Percentiles rank a stretch among this genome's conserved stretches.
Conservation (phyloP, 2,888 invertebrate genomes). For the Elgonia sp. region DNA sequence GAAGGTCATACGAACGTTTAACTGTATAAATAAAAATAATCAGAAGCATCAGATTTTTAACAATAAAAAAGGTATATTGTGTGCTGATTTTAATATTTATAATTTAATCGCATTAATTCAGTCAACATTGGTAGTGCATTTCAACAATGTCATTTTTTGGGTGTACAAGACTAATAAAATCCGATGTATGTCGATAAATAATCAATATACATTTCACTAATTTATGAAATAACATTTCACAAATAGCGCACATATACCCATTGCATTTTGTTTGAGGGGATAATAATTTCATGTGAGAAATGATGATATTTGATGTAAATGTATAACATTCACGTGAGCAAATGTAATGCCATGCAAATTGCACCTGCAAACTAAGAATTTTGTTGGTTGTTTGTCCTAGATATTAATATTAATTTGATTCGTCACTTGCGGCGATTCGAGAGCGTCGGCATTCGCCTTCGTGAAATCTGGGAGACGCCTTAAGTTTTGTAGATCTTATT, state of each 20-base stretch:
- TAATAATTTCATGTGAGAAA: conserved; percentile 57
- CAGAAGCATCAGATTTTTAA: too few species aligned
- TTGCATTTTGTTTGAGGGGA: background rate
- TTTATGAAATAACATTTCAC: conserved; percentile 9
- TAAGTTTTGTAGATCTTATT: conserved; percentile 77
- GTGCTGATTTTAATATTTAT: too few species aligned
- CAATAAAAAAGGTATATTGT: too few species aligned
- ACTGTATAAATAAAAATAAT: too few species aligned
- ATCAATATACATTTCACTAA: conserved; percentile 14
- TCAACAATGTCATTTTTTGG: too few species aligned
- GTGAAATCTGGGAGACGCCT: conserved; percentile 76
- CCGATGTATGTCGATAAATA: conserved; percentile 47
- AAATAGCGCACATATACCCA: background rate
- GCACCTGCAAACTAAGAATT: conserved; percentile 80
- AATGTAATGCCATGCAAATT: conserved; percentile 85
- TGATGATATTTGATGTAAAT: conserved; percentile 58
- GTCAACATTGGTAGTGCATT: too few species aligned
- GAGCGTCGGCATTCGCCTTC: conserved; percentile 75
- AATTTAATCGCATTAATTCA: too few species aligned
- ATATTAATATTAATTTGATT: conserved; percentile 86
- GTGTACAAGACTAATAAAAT: conserved; percentile 36
- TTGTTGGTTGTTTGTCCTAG: conserved; percentile 83
- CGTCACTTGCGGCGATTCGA: conserved; percentile 84
- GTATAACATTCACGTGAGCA: conserved; percentile 75
- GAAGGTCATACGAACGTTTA: too few species aligned